Base-by-base conservation (phyloP, 1,140 invertebrate species). In the Drosophila rufa region DNA sequence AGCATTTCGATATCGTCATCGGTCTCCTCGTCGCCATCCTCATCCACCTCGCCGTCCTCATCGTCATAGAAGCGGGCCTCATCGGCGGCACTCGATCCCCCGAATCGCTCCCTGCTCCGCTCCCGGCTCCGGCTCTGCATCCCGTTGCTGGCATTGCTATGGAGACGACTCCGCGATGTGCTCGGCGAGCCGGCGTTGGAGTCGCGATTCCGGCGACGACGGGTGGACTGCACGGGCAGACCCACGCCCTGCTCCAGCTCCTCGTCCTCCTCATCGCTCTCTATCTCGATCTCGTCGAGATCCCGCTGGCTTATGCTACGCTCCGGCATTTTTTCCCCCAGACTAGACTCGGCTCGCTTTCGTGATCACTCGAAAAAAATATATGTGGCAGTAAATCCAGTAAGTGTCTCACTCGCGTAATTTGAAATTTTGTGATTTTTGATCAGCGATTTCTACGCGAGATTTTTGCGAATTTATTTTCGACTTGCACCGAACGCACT, bases 211-310 rank as follows among this genome's bases (percentile, higher is more conserved):
- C 73, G 62, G 7, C 86, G 81, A n/a, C 0, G 36, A 0, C 74
- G 62, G 3, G 59, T 68, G 30, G 91, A 79, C 60, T 80, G 90
- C 0, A 92, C 86, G 0, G 71, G 71, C 45, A 92, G 53, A 22
- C 91, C 91, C 15, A 92, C 84, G 22, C 91, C 91, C 47, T 92
- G 91, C 47, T 89, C 78, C 53, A 89, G 50, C 38, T 92, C 87
- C 27, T 92, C 91, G 9, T 92, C 91, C 60, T 92, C 91, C 38
- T 92, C 91, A 47, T 92, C 91, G 73, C 80, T 90, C 51, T 92
- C 91, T 38, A 92, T 79, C 75, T 92, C 91, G 57, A 92, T 81
- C 67, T 91, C 91, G 43, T 92, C 91, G n/a, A 84, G 45, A 67
- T 92, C 91, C 19, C 87, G 91, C 75, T 86, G 83, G 55, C 82